phyloP scores from a whole-genome alignment of 2,888 invertebrate species.

The Oscheius sp. region DNA sequence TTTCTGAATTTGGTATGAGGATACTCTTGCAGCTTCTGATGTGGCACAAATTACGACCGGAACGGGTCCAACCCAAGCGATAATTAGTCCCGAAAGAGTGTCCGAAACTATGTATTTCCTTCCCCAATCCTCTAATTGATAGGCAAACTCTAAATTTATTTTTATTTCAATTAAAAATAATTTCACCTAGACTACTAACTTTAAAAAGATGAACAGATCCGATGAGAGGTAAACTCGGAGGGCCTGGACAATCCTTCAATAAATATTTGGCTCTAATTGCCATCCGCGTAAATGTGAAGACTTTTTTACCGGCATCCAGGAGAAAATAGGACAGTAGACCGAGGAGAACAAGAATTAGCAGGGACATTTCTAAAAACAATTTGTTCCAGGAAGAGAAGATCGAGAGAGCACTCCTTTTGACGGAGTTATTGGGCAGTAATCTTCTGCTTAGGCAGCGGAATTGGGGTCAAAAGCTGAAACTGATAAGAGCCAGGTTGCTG shows the following conservation, averaged over 20 bases:
- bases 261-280: neutral
- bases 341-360: conserved; percentile 1
- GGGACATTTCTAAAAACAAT: no score
- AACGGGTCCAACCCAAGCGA: conserved; percentile 48
- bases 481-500: no score
- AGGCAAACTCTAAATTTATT: neutral
- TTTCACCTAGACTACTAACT: conserved; percentile 33
- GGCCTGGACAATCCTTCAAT: conserved; percentile 36
- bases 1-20: neutral
- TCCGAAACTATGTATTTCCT: neutral
- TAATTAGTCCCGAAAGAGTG: conserved; percentile 25
- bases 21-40: conserved; percentile 40
- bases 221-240: conserved; percentile 43
- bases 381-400: no score
- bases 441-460: no score
- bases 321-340: conserved; percentile 6
- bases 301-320: neutral
- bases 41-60: conserved; percentile 47
- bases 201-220: conserved; percentile 52
- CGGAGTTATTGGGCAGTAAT: no score
- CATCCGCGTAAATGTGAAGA: conserved; percentile 4
- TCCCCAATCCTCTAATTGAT: conserved; percentile 8
- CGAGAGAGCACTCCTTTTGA: no score
- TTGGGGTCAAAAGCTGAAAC: no score
- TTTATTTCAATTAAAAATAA: neutral